Evolutionary conservation across 2,797 vertebrate genomes (phyloP).

Genomic region (Balearica regulorum): DNA sequence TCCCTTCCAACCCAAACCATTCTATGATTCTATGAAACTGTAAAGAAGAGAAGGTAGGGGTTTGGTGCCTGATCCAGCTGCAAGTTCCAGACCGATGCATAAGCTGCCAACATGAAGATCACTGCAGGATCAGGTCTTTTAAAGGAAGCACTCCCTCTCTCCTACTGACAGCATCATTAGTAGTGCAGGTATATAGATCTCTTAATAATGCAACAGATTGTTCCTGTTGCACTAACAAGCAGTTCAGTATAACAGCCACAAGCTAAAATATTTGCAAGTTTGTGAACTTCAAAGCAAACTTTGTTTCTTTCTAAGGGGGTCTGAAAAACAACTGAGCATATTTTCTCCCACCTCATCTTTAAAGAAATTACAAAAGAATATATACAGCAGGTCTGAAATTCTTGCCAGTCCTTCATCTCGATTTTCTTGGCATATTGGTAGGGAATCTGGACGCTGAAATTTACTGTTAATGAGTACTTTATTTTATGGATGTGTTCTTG

Average conservation of each 20-base stretch:
- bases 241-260: neutral
- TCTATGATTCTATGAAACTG: neutral
- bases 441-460: conserved; percentile 13
- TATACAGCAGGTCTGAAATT: conserved; percentile 29
- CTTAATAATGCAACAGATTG: conserved; percentile 53
- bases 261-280: neutral
- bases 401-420: conserved; percentile 54
- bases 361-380: conserved; percentile 52
- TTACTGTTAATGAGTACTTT: conserved; percentile 44
- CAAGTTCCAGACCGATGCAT: neutral
- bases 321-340: conserved; percentile 8
- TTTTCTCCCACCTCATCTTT: conserved; percentile 28
- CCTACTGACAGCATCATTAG: conserved; percentile 25
- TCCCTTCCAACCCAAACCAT: no score
- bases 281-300: conserved; percentile 54
- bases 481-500: conserved; percentile 7
- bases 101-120: neutral
- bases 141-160: neutral
- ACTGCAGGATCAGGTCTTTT: neutral
- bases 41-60: neutral
- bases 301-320: conserved; percentile 1
- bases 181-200: neutral
- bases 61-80: neutral
- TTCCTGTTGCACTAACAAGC: conserved; percentile 25
- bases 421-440: conserved; percentile 46